Evolutionary conservation across 2,888 invertebrate genomes (phyloP), one percentile per base, ranked within the genome.

Genomic region (Laothoe populi): DNA sequence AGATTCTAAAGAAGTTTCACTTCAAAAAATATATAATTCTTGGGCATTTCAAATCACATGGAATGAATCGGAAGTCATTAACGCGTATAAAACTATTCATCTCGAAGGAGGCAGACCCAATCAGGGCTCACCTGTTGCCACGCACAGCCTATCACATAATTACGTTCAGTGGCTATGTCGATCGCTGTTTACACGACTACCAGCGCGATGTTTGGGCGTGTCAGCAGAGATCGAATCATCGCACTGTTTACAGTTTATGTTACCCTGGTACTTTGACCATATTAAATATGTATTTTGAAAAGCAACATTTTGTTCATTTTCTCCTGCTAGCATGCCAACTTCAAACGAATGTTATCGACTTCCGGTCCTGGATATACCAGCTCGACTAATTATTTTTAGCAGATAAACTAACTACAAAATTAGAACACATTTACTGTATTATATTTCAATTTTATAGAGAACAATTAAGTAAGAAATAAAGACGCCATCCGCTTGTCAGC

Each of bases 151-250:
- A 35, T 23, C 42, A 60, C 66, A 64, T 63, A 62, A 65, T 66
- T 62, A 65, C 62, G 68, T 64, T 57, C 58, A 60, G 31, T 64
- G 64, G 61, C 46, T 66, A 64, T 60, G 45, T 59, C 48, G 24
- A 60, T 57, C 57, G 63, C 49, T 71, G 64, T 73, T 70, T 67
- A 57, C 64, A 42, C 59, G 38, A 60, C 46, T 44, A 24, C 44
- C 49, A 61, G 59, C 63, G n/a, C n/a, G n/a, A n/a, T n/a, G 64
- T 31, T 23, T 31, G 35, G 60, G 42, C 48, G 11, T n/a, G n/a
- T 38, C 44, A 59, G 42, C 66, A 57, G 64, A 46, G 63, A 63
- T n/a, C 60, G 59, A 67, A 70, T 70, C 69, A 74, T 69, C 69
- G 64, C 57, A 48, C 58, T 73, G 67, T 70, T 71, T 69, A 67